A percentile compares a stretch with the other conserved stretches of the same genome.
Evolutionary conservation across 2,113 vertebrate genomes (phyloP).

Genomic region (Xerus inauris): DNA sequence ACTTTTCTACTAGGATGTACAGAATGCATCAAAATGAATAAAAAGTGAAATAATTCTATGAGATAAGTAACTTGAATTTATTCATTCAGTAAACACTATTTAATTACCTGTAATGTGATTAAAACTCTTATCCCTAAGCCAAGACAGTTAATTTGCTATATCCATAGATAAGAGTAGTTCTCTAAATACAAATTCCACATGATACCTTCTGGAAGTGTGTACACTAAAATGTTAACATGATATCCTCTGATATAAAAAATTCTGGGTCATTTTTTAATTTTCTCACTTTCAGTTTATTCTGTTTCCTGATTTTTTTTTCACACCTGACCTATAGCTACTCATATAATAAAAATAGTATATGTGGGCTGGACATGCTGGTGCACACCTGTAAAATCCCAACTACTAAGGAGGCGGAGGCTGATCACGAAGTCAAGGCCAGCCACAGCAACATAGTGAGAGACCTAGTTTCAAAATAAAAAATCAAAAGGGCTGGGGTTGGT

Average conservation of each 20-base stretch:
- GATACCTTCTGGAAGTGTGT: neutral
- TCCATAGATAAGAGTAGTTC: neutral
- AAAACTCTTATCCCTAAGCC: neutral
- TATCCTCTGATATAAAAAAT: neutral
- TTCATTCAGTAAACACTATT: neutral
- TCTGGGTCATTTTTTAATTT: constrained; percentile 1
- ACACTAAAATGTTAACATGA: neutral
- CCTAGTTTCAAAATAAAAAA: too few species aligned
- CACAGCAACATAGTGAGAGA: too few species aligned
- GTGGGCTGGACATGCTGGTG: neutral
- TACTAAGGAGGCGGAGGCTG: too few species aligned
- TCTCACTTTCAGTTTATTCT: neutral
- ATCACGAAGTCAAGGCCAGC: too few species aligned
- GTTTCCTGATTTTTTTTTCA: neutral
- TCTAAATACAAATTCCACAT: neutral
- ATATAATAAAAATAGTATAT: neutral
- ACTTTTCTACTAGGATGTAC: neutral
- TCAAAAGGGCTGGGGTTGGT: too few species aligned
- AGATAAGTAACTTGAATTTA: neutral
- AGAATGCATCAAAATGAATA: neutral
- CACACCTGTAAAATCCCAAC: too few species aligned
- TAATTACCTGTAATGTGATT: neutral
- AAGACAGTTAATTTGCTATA: neutral
- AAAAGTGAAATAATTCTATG: neutral
- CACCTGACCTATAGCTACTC: neutral